Percentiles rank a stretch among this genome's conserved stretches.
Evolutionary conservation across 2,888 invertebrate species (phyloP).

Genomic region (Harpalus rufipes): DNA sequence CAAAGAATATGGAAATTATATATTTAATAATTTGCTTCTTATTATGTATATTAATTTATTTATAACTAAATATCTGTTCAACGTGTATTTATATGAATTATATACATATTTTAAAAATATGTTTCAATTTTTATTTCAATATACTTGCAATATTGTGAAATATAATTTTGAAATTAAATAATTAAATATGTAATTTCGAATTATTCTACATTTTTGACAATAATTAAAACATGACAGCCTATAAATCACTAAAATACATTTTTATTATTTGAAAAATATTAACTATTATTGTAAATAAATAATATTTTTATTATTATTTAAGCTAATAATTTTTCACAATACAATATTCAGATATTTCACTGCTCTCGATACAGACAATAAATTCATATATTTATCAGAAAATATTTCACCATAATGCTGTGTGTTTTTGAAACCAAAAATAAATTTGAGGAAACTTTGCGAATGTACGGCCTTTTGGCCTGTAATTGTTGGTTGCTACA

Average conservation of each 20-base stretch:
- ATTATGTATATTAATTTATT: not conserved
- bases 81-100: too few relatives aligned
- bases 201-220: not conserved
- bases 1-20: not conserved
- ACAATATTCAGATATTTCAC: not conserved
- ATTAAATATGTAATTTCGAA: constrained; percentile 16
- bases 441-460: constrained; percentile 53
- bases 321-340: not conserved
- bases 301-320: not conserved
- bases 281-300: constrained; percentile 11
- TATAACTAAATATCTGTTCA: not conserved
- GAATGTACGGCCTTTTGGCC: constrained; percentile 53
- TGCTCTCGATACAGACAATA: constrained; percentile 36
- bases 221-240: not conserved
- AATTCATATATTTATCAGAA: constrained; percentile 50
- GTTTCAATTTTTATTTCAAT: too few relatives aligned
- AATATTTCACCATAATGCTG: constrained; percentile 50
- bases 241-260: not conserved
- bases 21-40: not conserved
- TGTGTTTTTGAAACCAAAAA: constrained; percentile 60
- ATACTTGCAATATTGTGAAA: too few relatives aligned
- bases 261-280: not conserved
- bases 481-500: constrained; percentile 56
- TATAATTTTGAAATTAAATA: too few relatives aligned
- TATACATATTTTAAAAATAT: too few relatives aligned